Conservation (phyloP, 1,140 invertebrate genomes). For the Amyelois transitella region DNA sequence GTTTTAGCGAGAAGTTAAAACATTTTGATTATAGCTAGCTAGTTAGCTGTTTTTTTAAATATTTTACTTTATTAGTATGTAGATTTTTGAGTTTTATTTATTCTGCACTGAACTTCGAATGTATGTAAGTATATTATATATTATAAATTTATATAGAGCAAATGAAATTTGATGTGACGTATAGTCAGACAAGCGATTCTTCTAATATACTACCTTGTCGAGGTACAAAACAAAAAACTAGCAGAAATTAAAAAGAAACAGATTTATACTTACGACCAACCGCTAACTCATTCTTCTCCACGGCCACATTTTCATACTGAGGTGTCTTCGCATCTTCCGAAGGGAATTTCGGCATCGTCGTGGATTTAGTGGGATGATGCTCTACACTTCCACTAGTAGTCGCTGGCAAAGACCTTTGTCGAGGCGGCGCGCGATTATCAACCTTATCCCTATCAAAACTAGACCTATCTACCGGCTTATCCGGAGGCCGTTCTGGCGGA, state of each 20-base stretch:
- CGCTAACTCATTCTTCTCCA: slow-evolving; percentile 56
- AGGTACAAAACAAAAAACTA: slow-evolving; percentile 10
- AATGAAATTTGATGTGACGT: too few relatives aligned
- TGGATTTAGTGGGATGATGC: slow-evolving; percentile 52
- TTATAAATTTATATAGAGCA: too few relatives aligned
- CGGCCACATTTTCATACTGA: slow-evolving; percentile 65
- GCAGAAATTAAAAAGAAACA: neutral
- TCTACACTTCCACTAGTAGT: slow-evolving; percentile 40
- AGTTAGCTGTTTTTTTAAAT: too few relatives aligned
- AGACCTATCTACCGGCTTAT: slow-evolving; percentile 39
- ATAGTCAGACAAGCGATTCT: too few relatives aligned
- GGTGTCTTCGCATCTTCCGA: slow-evolving; percentile 55
- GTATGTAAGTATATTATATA: too few relatives aligned
- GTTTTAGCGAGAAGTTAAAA: too few relatives aligned
- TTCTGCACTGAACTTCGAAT: too few relatives aligned
- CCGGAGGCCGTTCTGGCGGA: slow-evolving; percentile 45
- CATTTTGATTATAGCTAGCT: too few relatives aligned
- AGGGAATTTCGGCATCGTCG: slow-evolving; percentile 64
- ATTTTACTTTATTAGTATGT: too few relatives aligned
- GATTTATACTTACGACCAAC: slow-evolving; percentile 55
- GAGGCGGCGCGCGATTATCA: slow-evolving; percentile 47
- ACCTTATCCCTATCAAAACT: slow-evolving; percentile 45
- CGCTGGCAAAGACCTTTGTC: slow-evolving; percentile 55
- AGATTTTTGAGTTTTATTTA: too few relatives aligned
- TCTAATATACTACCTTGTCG: too few relatives aligned